Conservation (phyloP, 2,797 vertebrate species). For the Neostethus bicornis region DNA sequence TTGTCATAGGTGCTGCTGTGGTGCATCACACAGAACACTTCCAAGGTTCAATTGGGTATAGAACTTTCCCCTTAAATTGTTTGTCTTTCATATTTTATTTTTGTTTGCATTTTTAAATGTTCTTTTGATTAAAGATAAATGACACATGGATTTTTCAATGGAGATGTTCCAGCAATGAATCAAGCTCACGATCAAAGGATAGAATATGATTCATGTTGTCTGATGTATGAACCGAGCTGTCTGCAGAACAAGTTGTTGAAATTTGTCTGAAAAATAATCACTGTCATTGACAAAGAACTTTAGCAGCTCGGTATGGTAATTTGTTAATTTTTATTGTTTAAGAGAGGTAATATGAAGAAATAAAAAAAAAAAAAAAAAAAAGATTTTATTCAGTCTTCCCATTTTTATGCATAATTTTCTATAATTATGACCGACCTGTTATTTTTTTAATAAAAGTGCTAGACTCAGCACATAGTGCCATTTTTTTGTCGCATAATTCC, state of each 20-base stretch:
- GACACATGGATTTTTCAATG: neutral
- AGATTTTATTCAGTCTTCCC: neutral
- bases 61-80: neutral
- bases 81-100: neutral
- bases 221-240: no score
- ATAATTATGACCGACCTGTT: neutral
- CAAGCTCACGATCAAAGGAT: neutral
- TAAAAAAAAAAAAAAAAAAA: neutral
- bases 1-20: constrained; percentile 25
- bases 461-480: neutral
- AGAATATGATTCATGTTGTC: no score
- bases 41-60: neutral
- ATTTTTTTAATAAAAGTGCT: neutral
- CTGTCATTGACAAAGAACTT: neutral
- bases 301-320: neutral
- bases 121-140: neutral
- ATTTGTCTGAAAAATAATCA: neutral
- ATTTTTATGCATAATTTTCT: neutral
- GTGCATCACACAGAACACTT: neutral
- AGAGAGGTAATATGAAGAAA: neutral
- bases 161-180: neutral
- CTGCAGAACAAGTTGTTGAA: neutral
- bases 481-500: no score
- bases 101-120: neutral
- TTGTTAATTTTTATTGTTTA: neutral